Percentiles rank a stretch among this genome's conserved stretches.
Conservation (phyloP, 35 echinoderm and acorn worm species). For the Ptychodera flava region DNA sequence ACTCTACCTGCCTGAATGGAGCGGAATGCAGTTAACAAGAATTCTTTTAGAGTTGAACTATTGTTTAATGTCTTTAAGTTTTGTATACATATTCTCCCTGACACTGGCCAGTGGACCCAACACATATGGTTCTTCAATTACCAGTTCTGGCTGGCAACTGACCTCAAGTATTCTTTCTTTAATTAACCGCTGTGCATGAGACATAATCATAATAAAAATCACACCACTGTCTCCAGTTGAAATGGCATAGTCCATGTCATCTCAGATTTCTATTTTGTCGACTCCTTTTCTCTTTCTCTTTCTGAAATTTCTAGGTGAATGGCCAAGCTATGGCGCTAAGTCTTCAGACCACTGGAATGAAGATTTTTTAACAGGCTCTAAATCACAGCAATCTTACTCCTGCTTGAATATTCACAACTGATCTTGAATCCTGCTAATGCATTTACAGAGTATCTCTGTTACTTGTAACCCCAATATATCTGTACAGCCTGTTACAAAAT, state of each 20-base stretch:
- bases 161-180: background rate
- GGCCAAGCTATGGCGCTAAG: too few species aligned
- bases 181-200: background rate
- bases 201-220: constrained; percentile 2
- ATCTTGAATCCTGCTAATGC: too few species aligned
- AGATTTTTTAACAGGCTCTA: too few species aligned
- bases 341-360: too few species aligned
- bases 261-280: background rate
- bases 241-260: background rate
- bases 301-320: too few species aligned
- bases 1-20: background rate
- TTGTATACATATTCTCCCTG: background rate
- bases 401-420: too few species aligned
- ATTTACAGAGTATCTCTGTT: too few species aligned
- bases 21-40: background rate
- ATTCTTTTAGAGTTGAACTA: background rate
- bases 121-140: background rate
- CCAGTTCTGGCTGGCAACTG: background rate
- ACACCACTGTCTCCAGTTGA: background rate
- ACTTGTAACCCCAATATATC: too few species aligned
- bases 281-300: background rate
- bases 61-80: background rate
- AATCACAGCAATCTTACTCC: too few species aligned
- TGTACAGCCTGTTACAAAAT: too few species aligned
- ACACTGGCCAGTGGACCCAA: background rate